Conservation (phyloP, 2,888 invertebrate genomes). For the Coelinius sp. region DNA sequence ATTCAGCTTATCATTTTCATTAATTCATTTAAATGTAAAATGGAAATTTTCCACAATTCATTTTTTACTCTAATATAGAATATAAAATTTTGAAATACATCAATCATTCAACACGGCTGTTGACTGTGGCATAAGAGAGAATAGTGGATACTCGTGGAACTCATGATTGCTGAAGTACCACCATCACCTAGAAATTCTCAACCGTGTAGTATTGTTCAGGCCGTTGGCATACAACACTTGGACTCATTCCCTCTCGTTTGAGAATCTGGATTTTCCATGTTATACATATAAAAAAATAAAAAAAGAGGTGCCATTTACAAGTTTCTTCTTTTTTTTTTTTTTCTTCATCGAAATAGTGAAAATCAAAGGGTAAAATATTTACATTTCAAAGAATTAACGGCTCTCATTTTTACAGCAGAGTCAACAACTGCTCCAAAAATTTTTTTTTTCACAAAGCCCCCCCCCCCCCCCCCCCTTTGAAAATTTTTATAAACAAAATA, state of each 20-base stretch:
- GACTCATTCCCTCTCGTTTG: not conserved
- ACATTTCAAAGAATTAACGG: not conserved
- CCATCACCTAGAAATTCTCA: constrained; percentile 28
- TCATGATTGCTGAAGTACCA: constrained; percentile 18
- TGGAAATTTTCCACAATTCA: too few species aligned
- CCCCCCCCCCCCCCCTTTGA: too few species aligned
- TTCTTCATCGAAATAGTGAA: not conserved
- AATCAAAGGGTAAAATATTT: not conserved
- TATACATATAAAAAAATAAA: not conserved
- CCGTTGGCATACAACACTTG: constrained; percentile 22
- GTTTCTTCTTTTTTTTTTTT: not conserved
- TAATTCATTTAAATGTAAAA: too few species aligned
- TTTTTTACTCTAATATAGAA: too few species aligned
- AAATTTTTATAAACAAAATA: not conserved
- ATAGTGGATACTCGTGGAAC: not conserved
- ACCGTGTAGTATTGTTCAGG: constrained; percentile 23
- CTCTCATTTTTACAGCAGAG: too few species aligned
- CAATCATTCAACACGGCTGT: not conserved
- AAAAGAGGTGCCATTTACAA: not conserved
- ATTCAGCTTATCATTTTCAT: too few species aligned
- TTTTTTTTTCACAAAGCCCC: not conserved
- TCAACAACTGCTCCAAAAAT: too few species aligned
- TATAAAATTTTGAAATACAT: not conserved
- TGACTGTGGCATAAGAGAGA: not conserved
- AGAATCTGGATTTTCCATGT: not conserved